phyloP scores from a whole-genome alignment of 2,113 vertebrate species.

The Cepphus grylle region DNA sequence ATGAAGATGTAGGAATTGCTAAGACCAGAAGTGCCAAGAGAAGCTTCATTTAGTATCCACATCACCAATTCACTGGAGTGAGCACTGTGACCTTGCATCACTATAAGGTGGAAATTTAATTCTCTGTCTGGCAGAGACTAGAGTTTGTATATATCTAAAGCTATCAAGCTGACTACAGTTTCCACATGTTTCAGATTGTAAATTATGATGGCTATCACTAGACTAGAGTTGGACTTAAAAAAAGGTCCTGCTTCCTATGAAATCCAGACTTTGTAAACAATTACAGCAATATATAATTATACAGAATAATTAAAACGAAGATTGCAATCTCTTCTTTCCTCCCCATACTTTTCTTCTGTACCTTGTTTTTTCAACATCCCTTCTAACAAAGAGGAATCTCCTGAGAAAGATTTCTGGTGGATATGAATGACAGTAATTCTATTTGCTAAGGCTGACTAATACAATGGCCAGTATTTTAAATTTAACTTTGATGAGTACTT shows the following conservation, averaged over 20 bases:
- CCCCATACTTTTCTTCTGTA: neutral
- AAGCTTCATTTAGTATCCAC: neutral
- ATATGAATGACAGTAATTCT: conserved; percentile 5
- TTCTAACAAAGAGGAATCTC: neutral
- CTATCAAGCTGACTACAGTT: neutral
- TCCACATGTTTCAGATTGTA: conserved; percentile 5
- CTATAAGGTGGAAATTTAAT: neutral
- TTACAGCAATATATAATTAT: conserved; percentile 9
- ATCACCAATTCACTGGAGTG: neutral
- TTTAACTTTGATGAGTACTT: conserved; percentile 52
- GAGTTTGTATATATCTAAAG: neutral
- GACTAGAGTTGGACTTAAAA: neutral
- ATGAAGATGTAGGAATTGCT: neutral
- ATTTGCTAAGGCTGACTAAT: neutral
- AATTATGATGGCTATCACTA: conserved; percentile 22
- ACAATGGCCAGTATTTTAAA: conserved; percentile 35
- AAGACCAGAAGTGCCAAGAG: neutral
- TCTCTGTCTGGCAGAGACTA: neutral
- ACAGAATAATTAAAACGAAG: conserved; percentile 12
- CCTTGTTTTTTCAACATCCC: neutral
- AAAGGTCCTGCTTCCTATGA: neutral
- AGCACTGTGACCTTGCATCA: neutral
- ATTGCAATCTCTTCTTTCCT: conserved; percentile 10
- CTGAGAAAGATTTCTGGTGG: neutral
- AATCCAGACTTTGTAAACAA: conserved; percentile 24